phyloP scores from a whole-genome alignment of 37 sponge, comb jelly and placozoan genomes.

The Hexactinellida sp. region DNA sequence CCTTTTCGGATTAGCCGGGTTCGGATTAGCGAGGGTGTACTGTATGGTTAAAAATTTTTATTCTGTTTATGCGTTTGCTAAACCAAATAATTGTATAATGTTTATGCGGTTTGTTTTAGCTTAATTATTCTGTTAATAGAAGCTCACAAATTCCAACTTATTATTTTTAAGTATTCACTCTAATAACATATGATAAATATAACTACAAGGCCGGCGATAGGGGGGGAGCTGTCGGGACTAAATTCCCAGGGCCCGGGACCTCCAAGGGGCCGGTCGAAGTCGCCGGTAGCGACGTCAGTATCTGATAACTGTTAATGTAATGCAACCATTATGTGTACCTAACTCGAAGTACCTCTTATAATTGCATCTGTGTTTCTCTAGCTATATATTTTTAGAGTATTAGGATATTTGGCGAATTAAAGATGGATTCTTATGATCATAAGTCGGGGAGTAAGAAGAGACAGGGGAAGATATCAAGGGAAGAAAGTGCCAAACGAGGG shows the following conservation, averaged over 20 bases:
- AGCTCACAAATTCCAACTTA: neutral
- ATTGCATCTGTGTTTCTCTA: neutral
- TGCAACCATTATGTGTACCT: neutral
- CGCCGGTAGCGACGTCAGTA: neutral
- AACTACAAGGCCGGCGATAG: neutral
- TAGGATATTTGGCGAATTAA: neutral
- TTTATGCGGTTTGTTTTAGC: too few relatives aligned
- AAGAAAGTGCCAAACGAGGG: slow-evolving; percentile 16
- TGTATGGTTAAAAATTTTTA: neutral
- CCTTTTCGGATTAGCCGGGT: too few relatives aligned
- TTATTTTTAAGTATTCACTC: neutral
- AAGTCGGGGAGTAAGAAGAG: slow-evolving; percentile 18
- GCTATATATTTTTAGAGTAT: neutral
- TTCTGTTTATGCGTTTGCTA: neutral
- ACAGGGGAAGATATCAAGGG: neutral
- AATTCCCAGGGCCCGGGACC: neutral
- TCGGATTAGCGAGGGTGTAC: too few relatives aligned
- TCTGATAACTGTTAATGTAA: neutral
- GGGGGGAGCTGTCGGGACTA: neutral
- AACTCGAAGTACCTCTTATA: neutral
- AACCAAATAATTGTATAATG: too few relatives aligned
- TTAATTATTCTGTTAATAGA: too few relatives aligned
- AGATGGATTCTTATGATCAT: slow-evolving; percentile 15
- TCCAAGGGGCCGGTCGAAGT: neutral
- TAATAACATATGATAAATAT: too few relatives aligned